Evolutionary conservation across 2,888 invertebrate genomes (phyloP), one percentile per base, ranked within the genome.

Genomic region (Chrysina gloriosa): DNA sequence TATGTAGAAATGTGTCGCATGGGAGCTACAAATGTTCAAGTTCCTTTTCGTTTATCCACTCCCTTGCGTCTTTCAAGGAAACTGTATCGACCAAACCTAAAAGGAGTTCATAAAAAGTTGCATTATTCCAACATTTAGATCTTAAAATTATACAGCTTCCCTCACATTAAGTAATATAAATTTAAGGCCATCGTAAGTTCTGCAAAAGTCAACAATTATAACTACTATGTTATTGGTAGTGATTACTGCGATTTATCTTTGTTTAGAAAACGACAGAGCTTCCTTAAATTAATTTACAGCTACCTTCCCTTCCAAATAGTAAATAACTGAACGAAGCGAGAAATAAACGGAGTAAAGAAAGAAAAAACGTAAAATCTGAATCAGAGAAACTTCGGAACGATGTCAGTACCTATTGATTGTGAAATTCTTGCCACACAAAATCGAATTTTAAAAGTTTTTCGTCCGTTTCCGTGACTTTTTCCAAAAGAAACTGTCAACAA

Each of bases 401-500:
- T 14, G 23, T 36, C 23, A 36, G 29, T 29, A 61, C 27, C 58
- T 61, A 61, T 61, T 42, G 58, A 42, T 42, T 42, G 42, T 42
- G 29, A 58, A 39, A 39, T 58, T 61, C 45, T 61, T 61, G 39
- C 39, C 58, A 29, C 27, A 7, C 29, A 27, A 19, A 42, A 61
- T 61, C 58, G 42, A 61, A 61, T 61, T 61, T 25, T 52, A 31
- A 61, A 61, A 61, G 58, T 61, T 61, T 61, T 25, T 42, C 27
- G 27, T 39, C 45, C 58, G 25, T 42, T 42, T 27, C 42, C 42
- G 58, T 42, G 58, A 61, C 42, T 61, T 61, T 25, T 9, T 42
- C 58, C 27, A 42, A 61, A 42, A 42, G 58, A 25, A 61, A 61
- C 58, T 61, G 58, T 61, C 58, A 61, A 61, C 58, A 61, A 61